Conservation (phyloP, 2,113 vertebrate species). For the Platycercus adscitus region DNA sequence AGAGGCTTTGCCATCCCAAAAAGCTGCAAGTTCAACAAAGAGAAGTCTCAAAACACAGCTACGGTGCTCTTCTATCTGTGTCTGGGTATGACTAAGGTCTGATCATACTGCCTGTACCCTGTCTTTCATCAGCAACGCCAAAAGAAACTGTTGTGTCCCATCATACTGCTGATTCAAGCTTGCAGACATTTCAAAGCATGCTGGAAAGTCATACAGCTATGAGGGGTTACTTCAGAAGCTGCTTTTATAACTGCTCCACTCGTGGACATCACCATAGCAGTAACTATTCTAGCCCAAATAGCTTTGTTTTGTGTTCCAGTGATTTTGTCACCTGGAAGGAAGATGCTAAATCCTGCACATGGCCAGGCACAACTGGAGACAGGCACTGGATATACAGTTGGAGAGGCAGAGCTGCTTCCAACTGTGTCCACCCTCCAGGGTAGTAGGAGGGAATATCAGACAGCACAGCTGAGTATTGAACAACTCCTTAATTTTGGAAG, state of each 20-base stretch:
- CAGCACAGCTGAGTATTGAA: neutral
- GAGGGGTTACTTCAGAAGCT: neutral
- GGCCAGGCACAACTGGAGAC: neutral
- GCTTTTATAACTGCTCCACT: neutral
- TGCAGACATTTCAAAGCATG: neutral
- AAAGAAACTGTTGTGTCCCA: neutral
- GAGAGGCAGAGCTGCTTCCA: neutral
- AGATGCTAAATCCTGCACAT: neutral
- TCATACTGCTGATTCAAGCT: neutral
- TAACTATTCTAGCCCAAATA: neutral
- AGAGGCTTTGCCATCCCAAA: neutral
- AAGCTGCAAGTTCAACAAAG: neutral
- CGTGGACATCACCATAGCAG: fast-evolving
- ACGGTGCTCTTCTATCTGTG: neutral
- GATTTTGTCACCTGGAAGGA: neutral
- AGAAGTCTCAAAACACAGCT: neutral
- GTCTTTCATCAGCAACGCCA: neutral
- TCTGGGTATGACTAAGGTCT: neutral
- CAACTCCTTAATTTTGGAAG: neutral
- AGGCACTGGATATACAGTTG: neutral
- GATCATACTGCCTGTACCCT: neutral
- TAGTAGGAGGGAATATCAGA: neutral
- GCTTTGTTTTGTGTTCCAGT: neutral
- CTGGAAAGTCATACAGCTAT: neutral
- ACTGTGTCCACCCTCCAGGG: neutral